Percentiles rank a stretch among this genome's conserved stretches.
Conservation (phyloP, 2,113 vertebrate species). For the Patagioenas fasciata region DNA sequence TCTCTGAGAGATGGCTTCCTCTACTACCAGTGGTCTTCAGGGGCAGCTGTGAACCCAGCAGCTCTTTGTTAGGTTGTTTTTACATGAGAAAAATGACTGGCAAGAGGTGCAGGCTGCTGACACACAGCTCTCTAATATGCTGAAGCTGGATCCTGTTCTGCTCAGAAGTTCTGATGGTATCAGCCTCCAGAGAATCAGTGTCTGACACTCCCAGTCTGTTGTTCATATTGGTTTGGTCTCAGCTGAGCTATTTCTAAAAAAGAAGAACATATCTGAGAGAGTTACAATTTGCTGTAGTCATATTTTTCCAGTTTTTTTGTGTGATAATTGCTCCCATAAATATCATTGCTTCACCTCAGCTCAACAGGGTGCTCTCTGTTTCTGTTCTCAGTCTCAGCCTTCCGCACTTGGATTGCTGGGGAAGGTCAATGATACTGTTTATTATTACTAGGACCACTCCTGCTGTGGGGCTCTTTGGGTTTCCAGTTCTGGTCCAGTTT, state of each 20-base stretch:
- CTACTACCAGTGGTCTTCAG: background rate
- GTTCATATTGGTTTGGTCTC: conserved; percentile 29
- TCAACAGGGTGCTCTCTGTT: conserved; percentile 4
- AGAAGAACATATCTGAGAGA: conserved; percentile 22
- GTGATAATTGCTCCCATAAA: conserved; percentile 59
- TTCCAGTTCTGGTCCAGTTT: background rate
- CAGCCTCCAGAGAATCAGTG: conserved; percentile 7
- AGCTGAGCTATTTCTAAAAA: conserved; percentile 47
- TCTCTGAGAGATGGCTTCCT: background rate
- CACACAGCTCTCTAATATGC: conserved; percentile 14
- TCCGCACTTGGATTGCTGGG: background rate
- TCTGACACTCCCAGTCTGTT: conserved; percentile 19
- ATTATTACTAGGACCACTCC: background rate
- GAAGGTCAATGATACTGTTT: background rate
- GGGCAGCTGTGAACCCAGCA: background rate
- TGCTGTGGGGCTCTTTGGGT: background rate
- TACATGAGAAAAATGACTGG: background rate
- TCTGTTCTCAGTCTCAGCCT: background rate
- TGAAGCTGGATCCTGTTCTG: conserved; percentile 17
- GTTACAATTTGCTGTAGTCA: conserved; percentile 54
- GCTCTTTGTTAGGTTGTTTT: background rate
- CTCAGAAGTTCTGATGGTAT: conserved; percentile 41
- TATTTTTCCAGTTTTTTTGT: conserved; percentile 58
- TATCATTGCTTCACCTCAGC: conserved; percentile 56
- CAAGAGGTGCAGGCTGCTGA: background rate